A percentile compares a stretch with the other conserved stretches of the same genome.
Evolutionary conservation across 2,113 vertebrate species (phyloP).

Genomic region (Daboia siamensis): DNA sequence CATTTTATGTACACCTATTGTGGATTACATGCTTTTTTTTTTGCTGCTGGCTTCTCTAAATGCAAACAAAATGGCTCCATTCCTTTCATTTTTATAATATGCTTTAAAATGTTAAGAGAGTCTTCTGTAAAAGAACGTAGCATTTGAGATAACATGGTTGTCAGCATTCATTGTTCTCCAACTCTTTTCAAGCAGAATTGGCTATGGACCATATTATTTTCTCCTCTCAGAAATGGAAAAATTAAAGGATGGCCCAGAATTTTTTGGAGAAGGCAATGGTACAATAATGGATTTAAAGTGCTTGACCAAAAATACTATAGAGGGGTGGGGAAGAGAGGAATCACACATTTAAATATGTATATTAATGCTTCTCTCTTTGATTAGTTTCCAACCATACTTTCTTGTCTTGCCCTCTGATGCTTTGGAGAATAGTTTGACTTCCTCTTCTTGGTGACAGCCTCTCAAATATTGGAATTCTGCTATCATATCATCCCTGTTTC

Average conservation of each 20-base stretch:
- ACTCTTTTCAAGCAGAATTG: neutral
- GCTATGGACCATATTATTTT: neutral
- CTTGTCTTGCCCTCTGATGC: no score
- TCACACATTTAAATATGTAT: neutral
- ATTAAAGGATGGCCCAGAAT: neutral
- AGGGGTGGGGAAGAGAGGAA: neutral
- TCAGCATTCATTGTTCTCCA: neutral
- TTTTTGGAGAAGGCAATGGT: neutral
- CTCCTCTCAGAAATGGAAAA: neutral
- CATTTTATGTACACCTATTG: neutral
- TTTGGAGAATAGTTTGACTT: no score
- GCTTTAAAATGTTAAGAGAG: neutral
- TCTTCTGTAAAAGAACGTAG: neutral
- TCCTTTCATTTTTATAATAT: neutral
- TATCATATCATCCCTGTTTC: no score
- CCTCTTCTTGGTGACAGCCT: no score
- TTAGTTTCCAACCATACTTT: no score
- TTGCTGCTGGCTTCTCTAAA: neutral
- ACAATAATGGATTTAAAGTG: neutral
- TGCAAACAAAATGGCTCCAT: conserved; percentile 11
- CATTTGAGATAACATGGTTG: neutral
- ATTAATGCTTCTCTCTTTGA: no score
- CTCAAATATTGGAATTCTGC: no score
- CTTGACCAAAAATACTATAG: neutral
- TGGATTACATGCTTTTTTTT: neutral